These are phyloP conservation scores for Buphagus erythrorhynchus DNA, from an alignment of 2,797 vertebrate genomes.

Conservation along the genomic window DNA sequence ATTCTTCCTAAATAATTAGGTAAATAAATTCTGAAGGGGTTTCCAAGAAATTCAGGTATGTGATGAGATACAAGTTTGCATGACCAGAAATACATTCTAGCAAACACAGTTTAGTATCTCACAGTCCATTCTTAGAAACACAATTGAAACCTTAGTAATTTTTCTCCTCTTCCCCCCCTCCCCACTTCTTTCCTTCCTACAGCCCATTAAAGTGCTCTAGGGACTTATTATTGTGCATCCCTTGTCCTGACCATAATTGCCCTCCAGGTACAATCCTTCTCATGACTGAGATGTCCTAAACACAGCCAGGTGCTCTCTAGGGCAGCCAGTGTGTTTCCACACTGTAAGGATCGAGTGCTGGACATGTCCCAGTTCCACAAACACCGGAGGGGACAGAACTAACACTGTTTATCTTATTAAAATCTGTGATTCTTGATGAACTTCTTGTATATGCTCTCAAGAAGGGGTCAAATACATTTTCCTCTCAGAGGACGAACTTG, in stretches of 20 bases:
- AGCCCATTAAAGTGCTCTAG: constrained; percentile 82
- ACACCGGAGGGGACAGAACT: constrained; percentile 74
- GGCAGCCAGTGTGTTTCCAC: constrained; percentile 73
- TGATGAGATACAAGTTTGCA: not conserved
- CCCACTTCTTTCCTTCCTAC: not conserved
- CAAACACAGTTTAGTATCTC: constrained; percentile 12
- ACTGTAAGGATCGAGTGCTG: constrained; percentile 67
- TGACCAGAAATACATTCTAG: not conserved
- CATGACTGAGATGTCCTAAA: constrained; percentile 80
- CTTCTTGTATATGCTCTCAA: constrained; percentile 20
- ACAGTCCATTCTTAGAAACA: not conserved
- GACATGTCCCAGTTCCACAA: constrained; percentile 76
- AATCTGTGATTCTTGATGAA: constrained; percentile 64
- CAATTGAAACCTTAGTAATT: constrained; percentile 6
- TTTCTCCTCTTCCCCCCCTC: not conserved
- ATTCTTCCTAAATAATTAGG: constrained; percentile 15
- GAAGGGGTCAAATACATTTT: constrained; percentile 64
- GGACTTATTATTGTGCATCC: constrained; percentile 84
- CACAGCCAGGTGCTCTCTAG: constrained; percentile 79
- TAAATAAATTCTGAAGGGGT: not conserved
- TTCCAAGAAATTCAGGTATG: not conserved
- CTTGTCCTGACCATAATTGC: constrained; percentile 85
- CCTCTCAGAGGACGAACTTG: constrained; percentile 28
- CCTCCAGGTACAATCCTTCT: constrained; percentile 82
- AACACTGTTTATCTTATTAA: constrained; percentile 67